A percentile compares a stretch with the other conserved stretches of the same genome.
These are phyloP conservation scores for Tryphoninae sp. DNA, from an alignment of 2,888 invertebrate genomes.

Conservation along the genomic window DNA sequence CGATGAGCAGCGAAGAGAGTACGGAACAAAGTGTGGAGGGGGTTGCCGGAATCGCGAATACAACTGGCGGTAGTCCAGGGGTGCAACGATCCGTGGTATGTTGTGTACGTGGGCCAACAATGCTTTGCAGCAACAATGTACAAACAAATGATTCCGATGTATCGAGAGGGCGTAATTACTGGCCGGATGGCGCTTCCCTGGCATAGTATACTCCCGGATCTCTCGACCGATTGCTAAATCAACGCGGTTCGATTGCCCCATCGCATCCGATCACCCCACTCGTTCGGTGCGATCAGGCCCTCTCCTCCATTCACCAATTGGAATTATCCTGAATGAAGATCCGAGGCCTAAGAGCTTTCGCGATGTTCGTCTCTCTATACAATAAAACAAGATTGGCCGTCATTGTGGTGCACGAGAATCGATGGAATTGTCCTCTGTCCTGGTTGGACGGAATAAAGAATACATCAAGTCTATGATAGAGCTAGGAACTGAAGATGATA, in stretches of 20 bases:
- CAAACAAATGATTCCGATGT: constrained; percentile 78
- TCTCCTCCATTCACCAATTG: constrained; percentile 27
- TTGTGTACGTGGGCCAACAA: constrained; percentile 72
- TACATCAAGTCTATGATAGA: too few species aligned
- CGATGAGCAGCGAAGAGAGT: constrained; percentile 17
- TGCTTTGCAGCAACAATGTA: constrained; percentile 77
- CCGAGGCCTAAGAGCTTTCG: not conserved
- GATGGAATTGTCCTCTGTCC: too few species aligned
- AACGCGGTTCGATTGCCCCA: constrained; percentile 74
- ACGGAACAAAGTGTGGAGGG: constrained; percentile 30
- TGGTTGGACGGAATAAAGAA: too few species aligned
- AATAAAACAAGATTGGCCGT: not conserved
- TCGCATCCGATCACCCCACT: constrained; percentile 15
- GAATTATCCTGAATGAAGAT: constrained; percentile 50
- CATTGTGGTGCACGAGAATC: too few species aligned
- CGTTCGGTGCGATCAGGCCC: constrained; percentile 28
- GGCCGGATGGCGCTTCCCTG: constrained; percentile 64
- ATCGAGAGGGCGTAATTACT: constrained; percentile 75
- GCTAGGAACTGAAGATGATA: too few species aligned
- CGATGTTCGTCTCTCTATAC: not conserved
- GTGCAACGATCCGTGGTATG: constrained; percentile 68
- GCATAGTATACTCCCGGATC: constrained; percentile 47
- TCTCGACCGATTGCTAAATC: constrained; percentile 73
- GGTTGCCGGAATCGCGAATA: constrained; percentile 55
- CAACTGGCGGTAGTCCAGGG: constrained; percentile 61